phyloP scores from a whole-genome alignment of 2,888 invertebrate genomes.

The Mechanitis mazaeus region DNA sequence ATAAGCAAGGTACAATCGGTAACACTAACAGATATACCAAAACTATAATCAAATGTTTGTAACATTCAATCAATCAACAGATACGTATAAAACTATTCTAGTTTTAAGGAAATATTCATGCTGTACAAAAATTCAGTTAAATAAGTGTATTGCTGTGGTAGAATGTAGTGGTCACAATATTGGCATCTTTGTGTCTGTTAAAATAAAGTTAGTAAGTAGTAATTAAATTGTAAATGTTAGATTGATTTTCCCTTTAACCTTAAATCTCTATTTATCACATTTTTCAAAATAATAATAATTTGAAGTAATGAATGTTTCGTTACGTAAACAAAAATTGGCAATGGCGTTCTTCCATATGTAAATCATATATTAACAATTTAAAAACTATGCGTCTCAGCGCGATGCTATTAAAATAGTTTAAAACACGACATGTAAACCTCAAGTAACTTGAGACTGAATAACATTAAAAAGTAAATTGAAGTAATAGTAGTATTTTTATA shows the following conservation, averaged over 20 bases:
- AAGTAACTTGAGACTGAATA: no score
- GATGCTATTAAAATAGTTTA: not conserved
- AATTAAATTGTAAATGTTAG: constrained; percentile 1
- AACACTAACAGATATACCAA: constrained; percentile 30
- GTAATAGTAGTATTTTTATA: no score
- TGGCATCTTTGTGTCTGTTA: not conserved
- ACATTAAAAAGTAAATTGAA: no score
- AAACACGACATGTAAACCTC: no score
- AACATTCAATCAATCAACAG: constrained; percentile 18
- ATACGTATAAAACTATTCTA: constrained; percentile 17
- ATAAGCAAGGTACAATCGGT: constrained; percentile 43
- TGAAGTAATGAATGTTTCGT: constrained; percentile 2
- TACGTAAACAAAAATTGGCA: not conserved
- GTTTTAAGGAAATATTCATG: constrained; percentile 14
- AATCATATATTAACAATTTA: not conserved
- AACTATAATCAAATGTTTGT: constrained; percentile 19
- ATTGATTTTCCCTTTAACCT: not conserved
- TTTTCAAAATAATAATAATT: constrained; percentile 6
- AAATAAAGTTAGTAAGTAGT: constrained; percentile 1
- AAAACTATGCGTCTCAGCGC: not conserved
- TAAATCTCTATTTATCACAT: constrained; percentile 7
- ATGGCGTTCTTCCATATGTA: not conserved
- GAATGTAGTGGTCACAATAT: not conserved
- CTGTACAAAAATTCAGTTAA: constrained; percentile 8
- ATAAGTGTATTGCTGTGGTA: constrained; percentile 9